Base-by-base conservation (phyloP, 2,888 invertebrate genomes). In the Periphyllus acericola region DNA sequence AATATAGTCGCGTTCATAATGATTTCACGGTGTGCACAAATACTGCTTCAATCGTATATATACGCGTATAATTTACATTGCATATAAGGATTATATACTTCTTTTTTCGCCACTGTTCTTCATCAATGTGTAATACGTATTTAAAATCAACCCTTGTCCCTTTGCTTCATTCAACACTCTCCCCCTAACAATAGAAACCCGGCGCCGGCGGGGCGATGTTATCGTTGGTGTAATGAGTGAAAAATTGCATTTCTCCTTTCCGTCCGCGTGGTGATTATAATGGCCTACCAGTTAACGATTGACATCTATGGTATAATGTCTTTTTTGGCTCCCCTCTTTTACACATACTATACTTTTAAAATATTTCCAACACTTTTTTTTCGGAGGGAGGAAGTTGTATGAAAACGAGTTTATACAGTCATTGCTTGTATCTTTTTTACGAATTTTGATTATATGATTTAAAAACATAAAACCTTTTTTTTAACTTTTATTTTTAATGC, bases 21-120 rank as follows among this genome's bases (percentile, higher is more conserved):
- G 87, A 87, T 87, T 87, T 87, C 87, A 87, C 87, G 87, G 74
- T 87, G 25, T 87, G 87, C 87, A 87, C 87, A 87, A 86, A 87
- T 74, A 80, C 81, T 34, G 74, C 34, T 79, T 79, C 78, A 71
- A 46, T 78, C n/a, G 71, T 72, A 46, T 52, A 34, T 40, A 32
- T 60, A 29, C 17, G 19, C 9, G n/a, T 36, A 66, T n/a, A 66
- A n/a, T 52, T 66, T 40, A 66, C 17, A 36, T 60, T 66, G 36
- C 66, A 34, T 36, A 32, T 36, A 66, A 14, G 21, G 32, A 32
- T 71, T 82, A 72, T 83, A 4, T 83, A 34, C 52, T 83, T 83
- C 46, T 55, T 83, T 76, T 78, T 52, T 68, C 29, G 75, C 75
- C 36, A 66, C 40, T 46, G 29, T 86, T 79, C 72, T 87, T 87